These are phyloP conservation scores for Synergus umbraculus DNA, from an alignment of 2,888 invertebrate genomes.

Conservation along the genomic window DNA sequence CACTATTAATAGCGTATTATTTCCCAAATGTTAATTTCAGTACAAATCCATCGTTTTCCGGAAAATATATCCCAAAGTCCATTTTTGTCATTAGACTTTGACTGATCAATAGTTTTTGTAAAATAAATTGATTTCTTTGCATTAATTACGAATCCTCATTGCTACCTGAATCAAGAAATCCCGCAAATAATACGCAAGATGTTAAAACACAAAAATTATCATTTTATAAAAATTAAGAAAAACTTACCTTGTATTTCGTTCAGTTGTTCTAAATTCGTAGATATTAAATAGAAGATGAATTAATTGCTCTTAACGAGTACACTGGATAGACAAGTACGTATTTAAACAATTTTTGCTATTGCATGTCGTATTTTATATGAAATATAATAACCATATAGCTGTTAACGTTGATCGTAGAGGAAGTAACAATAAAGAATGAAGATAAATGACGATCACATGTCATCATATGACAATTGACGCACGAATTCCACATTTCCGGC, in stretches of 20 bases:
- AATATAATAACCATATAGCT: too few relatives aligned
- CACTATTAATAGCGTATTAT: conserved; percentile 26
- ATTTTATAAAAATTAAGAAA: neutral
- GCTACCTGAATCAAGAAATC: conserved; percentile 21
- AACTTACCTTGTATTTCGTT: conserved; percentile 50
- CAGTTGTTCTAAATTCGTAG: conserved; percentile 56
- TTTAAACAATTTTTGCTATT: neutral
- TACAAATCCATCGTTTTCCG: conserved; percentile 52
- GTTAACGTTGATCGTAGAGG: too few relatives aligned
- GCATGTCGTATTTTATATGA: neutral
- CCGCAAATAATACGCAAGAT: conserved; percentile 1
- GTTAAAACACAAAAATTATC: conserved; percentile 8
- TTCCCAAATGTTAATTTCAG: conserved; percentile 50
- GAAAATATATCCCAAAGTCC: conserved; percentile 45
- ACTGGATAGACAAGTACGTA: conserved; percentile 40
- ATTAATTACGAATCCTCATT: conserved; percentile 32
- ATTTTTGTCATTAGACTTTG: conserved; percentile 9
- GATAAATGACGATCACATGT: too few relatives aligned
- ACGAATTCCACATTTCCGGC: too few relatives aligned
- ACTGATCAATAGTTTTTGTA: conserved; percentile 22
- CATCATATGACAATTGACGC: too few relatives aligned
- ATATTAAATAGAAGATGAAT: conserved; percentile 51
- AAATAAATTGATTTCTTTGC: conserved; percentile 36
- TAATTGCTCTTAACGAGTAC: conserved; percentile 54
- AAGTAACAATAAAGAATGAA: too few relatives aligned